Conservation (phyloP, 2,888 invertebrate genomes). For the Heliconius hortense region DNA sequence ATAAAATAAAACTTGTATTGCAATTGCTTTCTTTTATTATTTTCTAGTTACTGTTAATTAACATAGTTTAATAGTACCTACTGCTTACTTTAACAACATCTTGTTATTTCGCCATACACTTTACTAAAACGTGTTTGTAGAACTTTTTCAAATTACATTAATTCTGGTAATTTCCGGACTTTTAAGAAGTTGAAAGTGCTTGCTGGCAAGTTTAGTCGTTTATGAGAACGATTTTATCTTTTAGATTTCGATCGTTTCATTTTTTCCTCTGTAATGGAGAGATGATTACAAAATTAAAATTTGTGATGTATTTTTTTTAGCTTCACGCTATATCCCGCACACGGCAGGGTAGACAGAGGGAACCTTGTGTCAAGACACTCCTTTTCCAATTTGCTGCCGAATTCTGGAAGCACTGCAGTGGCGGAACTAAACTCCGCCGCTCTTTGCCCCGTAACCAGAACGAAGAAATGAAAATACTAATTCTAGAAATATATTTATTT, state of each 20-base stretch:
- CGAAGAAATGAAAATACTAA: no score
- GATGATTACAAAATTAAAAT: neutral
- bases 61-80: neutral
- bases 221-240: slow-evolving; percentile 34
- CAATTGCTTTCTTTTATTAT: neutral
- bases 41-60: neutral
- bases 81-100: neutral
- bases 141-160: slow-evolving; percentile 45
- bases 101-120: slow-evolving; percentile 41
- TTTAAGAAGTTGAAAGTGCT: slow-evolving; percentile 42
- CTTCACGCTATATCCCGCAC: no score
- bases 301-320: no score
- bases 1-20: no score
- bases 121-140: slow-evolving; percentile 40
- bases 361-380: no score
- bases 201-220: slow-evolving; percentile 36
- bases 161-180: slow-evolving; percentile 45
- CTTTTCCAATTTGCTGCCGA: no score
- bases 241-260: slow-evolving; percentile 19
- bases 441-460: no score
- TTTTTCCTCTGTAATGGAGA: neutral
- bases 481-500: no score
- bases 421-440: no score
- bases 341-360: no score
- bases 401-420: no score